A percentile compares a stretch with the other conserved stretches of the same genome.
Evolutionary conservation across 2,797 vertebrate species (phyloP).

Genomic region (Microctenopoma stevenorrisi): DNA sequence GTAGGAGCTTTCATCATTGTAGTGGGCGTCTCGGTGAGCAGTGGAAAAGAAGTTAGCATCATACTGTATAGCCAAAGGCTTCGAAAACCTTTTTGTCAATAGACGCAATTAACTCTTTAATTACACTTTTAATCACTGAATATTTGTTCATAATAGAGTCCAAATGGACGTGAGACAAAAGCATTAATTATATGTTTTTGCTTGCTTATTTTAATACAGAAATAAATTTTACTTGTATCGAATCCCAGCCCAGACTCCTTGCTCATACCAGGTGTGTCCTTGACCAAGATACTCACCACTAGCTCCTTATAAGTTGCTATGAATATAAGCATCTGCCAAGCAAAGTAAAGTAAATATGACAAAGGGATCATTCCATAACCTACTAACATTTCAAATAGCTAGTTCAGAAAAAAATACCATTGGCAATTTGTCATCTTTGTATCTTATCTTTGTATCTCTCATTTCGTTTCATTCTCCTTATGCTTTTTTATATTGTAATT

Average conservation of each 20-base stretch:
- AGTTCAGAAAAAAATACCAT: background rate
- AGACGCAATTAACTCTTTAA: constrained; percentile 29
- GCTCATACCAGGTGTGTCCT: too few relatives aligned
- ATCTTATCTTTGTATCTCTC: too few relatives aligned
- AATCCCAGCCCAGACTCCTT: too few relatives aligned
- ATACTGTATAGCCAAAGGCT: constrained; percentile 7
- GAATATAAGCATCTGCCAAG: too few relatives aligned
- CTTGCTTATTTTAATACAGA: background rate
- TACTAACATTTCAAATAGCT: constrained; percentile 1
- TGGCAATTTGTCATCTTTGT: background rate
- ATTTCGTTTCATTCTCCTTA: too few relatives aligned
- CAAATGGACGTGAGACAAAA: constrained; percentile 1
- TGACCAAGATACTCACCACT: too few relatives aligned
- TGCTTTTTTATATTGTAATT: too few relatives aligned
- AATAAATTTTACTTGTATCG: background rate
- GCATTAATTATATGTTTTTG: constrained; percentile 1
- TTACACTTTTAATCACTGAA: constrained; percentile 3
- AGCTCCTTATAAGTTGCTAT: too few relatives aligned
- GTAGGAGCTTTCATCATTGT: constrained; percentile 44
- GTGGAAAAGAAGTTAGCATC: constrained; percentile 11
- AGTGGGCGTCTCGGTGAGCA: constrained; percentile 25
- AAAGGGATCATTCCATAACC: background rate
- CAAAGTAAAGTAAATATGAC: too few relatives aligned
- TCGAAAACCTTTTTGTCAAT: constrained; percentile 10
- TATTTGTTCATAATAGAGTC: constrained; percentile 5